phyloP scores from a whole-genome alignment of 2,888 invertebrate genomes.

The Drosophila niveifrons region DNA sequence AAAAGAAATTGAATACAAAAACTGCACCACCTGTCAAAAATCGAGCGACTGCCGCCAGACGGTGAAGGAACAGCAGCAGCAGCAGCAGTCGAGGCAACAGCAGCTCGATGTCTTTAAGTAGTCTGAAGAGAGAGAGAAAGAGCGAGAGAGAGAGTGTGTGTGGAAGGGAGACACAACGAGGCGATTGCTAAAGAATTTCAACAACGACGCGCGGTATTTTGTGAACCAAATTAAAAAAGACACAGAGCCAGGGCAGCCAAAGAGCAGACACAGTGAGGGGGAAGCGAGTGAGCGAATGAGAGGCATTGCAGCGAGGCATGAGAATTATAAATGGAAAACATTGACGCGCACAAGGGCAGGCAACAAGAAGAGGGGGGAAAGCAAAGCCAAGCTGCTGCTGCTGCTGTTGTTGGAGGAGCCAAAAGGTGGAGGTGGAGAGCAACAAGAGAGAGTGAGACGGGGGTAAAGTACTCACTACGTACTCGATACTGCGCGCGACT shows the following conservation, averaged over 20 bases:
- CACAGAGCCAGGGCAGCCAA: constrained; percentile 47
- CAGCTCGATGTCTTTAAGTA: constrained; percentile 56
- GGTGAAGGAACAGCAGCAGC: constrained; percentile 47
- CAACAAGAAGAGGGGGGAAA: constrained; percentile 7
- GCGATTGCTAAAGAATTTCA: constrained; percentile 79
- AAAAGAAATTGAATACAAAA: constrained; percentile 76
- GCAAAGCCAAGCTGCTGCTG: constrained; percentile 8
- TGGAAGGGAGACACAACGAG: constrained; percentile 36
- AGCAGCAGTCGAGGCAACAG: constrained; percentile 33
- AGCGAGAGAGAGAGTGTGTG: constrained; percentile 1
- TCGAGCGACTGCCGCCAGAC: constrained; percentile 69
- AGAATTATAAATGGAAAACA: constrained; percentile 76
- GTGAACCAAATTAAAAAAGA: constrained; percentile 80
- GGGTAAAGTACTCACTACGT: constrained; percentile 37
- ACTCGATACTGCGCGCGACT: constrained; percentile 16
- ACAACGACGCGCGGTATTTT: constrained; percentile 78
- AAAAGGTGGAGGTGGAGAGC: constrained; percentile 12
- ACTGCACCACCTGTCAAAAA: constrained; percentile 84
- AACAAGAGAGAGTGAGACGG: neutral
- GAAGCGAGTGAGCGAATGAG: constrained; percentile 11
- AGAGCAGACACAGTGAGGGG: constrained; percentile 10
- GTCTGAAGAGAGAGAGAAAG: constrained; percentile 6
- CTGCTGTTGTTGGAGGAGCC: constrained; percentile 16
- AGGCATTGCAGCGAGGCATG: constrained; percentile 73
- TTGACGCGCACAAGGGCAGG: constrained; percentile 54